Evolutionary conservation across 2,888 invertebrate species (phyloP), one percentile per base, ranked within the genome.

Genomic region (Shargacucullia verbasci): DNA sequence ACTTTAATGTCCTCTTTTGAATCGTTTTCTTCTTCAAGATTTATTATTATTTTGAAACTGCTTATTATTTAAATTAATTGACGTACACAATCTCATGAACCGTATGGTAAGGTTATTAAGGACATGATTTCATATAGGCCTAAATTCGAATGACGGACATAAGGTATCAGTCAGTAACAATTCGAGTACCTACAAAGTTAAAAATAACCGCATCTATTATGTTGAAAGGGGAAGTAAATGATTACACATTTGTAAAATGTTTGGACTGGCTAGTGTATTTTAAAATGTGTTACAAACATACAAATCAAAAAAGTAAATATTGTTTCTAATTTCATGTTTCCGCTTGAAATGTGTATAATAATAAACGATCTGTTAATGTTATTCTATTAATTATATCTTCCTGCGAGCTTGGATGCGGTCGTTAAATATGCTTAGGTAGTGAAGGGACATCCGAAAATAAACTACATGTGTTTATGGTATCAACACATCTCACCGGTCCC

Each of bases 361-460:
- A 87, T 83, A 81, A 85, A 88, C 81, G 85, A 82, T 74, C 82
- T 86, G 87, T 88, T 89, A 87, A 90, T 89, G 86, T 86, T 85
- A 76, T 84, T 83, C 79, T 83, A 87, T 91, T 92, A 89, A 88
- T 90, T 86, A 91, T 86, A 85, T 79, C 90, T 90, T 91, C 91
- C 91, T 92, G 90, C 82, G 79, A 75, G 74, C 77, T 70, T 74
- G 81, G 81, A 70, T 77, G 81, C 31, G 73, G 68, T 86, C 85
- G 84, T 89, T 80, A 88, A 86, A 76, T 83, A 81, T 76, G 81
- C 82, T 82, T 83, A 84, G 81, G 73, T 65, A 59, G 52, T 73
- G 78, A 73, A 78, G 86, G 75, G 85, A 86, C 85, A 83, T 79
- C 85, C 83, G 43, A 86, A 91, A 91, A 91, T 92, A 91, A 85